Percentiles rank a stretch among this genome's conserved stretches.
phyloP scores from a whole-genome alignment of 1,140 invertebrate species.

The Aphaenogaster floridana region DNA sequence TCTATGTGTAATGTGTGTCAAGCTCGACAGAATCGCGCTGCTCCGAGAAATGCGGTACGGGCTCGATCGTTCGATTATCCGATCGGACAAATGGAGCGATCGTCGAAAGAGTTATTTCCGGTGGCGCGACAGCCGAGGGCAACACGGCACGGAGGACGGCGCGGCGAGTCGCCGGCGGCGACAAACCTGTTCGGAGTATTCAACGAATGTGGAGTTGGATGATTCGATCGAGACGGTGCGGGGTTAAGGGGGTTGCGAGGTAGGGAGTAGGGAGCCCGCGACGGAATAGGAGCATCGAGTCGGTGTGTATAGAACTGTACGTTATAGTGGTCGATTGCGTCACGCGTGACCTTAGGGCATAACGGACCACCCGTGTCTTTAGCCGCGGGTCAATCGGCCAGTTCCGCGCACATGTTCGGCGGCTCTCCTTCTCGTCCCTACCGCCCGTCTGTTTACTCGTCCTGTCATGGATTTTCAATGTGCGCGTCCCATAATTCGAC shows the following conservation, averaged over 20 bases:
- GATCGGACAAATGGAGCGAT: constrained; percentile 57
- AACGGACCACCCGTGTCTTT: constrained; percentile 80
- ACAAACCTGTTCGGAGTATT: constrained; percentile 70
- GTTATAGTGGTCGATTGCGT: constrained; percentile 76
- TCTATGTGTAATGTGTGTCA: constrained; percentile 55
- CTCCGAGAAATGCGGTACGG: background rate
- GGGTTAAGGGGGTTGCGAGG: constrained; percentile 4
- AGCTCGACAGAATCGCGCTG: constrained; percentile 22
- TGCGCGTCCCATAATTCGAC: constrained; percentile 74
- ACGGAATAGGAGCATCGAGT: constrained; percentile 69
- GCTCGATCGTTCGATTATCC: constrained; percentile 22
- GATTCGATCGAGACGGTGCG: constrained; percentile 12
- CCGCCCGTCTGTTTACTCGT: constrained; percentile 36
- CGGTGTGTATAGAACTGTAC: constrained; percentile 46
- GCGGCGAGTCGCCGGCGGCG: constrained; percentile 12
- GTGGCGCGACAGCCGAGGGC: constrained; percentile 44
- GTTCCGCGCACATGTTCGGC: constrained; percentile 55
- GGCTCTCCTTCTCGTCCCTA: constrained; percentile 59
- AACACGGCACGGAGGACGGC: constrained; percentile 49
- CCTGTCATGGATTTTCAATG: constrained; percentile 66
- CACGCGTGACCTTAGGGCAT: constrained; percentile 82
- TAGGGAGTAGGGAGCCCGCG: constrained; percentile 59
- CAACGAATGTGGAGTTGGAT: constrained; percentile 67
- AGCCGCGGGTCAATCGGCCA: constrained; percentile 81
- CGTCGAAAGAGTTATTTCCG: constrained; percentile 69